These are phyloP conservation scores for Drosophila paramelanica DNA, from an alignment of 2,888 invertebrate species.

Conservation along the genomic window DNA sequence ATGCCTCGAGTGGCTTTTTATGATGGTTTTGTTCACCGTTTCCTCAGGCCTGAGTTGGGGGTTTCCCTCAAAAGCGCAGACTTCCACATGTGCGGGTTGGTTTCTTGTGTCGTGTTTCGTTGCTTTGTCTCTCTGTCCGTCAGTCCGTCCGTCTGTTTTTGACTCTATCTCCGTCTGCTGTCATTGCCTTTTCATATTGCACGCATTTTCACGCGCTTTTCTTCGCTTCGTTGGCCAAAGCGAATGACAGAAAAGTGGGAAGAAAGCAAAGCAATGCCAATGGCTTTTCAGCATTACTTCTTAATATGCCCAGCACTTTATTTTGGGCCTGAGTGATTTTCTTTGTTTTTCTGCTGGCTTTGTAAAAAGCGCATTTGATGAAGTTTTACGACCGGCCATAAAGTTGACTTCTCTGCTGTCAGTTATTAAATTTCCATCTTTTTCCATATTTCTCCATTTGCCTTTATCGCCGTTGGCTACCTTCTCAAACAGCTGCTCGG, in stretches of 20 bases:
- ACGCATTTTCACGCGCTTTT: slow-evolving; percentile 78
- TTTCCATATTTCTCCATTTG: slow-evolving; percentile 30
- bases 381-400: slow-evolving; percentile 62
- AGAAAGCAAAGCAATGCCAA: slow-evolving; percentile 43
- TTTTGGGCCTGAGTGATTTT: slow-evolving; percentile 72
- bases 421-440: slow-evolving; percentile 74
- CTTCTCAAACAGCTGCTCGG: slow-evolving; percentile 37
- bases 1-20: slow-evolving; percentile 52
- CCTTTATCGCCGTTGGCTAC: slow-evolving; percentile 30
- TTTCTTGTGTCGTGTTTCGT: slow-evolving; percentile 3
- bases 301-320: slow-evolving; percentile 65
- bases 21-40: slow-evolving; percentile 53
- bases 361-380: slow-evolving; percentile 37
- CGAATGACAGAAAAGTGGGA: slow-evolving; percentile 17
- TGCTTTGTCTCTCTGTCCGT: neutral
- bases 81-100: slow-evolving; percentile 44
- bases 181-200: slow-evolving; percentile 56
- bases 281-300: slow-evolving; percentile 65
- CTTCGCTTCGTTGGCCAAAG: slow-evolving; percentile 60
- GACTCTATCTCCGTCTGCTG: slow-evolving; percentile 21
- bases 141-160: neutral
- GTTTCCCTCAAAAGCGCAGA: neutral
- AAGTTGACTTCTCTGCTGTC: slow-evolving; percentile 55
- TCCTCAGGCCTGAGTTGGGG: slow-evolving; percentile 1
- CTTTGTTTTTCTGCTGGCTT: slow-evolving; percentile 49